Conservation (phyloP, 2,888 invertebrate genomes). For the Sphinx pinastri region DNA sequence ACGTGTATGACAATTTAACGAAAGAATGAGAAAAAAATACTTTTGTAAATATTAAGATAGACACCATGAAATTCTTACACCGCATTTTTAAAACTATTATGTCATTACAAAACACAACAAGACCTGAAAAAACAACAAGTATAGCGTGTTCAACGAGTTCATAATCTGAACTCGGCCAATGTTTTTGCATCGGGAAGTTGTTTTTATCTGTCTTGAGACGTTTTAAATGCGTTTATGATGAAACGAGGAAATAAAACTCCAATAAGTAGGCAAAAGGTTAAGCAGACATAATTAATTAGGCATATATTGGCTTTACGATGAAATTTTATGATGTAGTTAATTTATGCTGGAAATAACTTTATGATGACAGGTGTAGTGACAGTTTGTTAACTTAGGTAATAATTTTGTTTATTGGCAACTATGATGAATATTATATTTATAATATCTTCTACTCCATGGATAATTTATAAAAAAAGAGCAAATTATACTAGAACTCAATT, state of each 20-base stretch:
- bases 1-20: no score
- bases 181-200: slow-evolving; percentile 5
- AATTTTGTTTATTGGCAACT: background rate
- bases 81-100: background rate
- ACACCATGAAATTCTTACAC: no score
- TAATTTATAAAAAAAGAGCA: no score
- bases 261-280: background rate
- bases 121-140: background rate
- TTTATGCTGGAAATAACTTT: background rate
- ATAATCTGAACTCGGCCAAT: slow-evolving; percentile 21
- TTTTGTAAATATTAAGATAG: no score
- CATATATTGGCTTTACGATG: background rate
- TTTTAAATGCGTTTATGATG: slow-evolving; percentile 3
- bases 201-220: background rate
- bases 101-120: background rate
- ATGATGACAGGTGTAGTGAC: background rate
- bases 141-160: background rate
- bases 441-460: no score
- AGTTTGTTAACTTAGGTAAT: background rate
- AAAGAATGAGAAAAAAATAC: no score
- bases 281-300: background rate
- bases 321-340: background rate
- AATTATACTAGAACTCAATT: no score
- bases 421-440: no score
- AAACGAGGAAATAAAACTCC: slow-evolving; percentile 13